Conservation (phyloP, 2,113 vertebrate genomes). For the Lucifuga dentata region DNA sequence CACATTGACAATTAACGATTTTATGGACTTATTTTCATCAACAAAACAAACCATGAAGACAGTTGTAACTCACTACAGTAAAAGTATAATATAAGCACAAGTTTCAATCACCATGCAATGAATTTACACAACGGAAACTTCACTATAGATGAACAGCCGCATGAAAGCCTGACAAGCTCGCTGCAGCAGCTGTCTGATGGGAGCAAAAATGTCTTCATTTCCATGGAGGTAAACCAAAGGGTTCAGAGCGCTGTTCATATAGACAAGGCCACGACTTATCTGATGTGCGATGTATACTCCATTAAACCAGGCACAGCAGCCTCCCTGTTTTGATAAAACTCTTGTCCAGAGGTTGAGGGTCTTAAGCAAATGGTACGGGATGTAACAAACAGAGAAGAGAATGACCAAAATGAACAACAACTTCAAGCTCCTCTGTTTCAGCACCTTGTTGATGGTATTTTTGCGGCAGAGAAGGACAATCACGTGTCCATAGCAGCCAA, state of each 20-base stretch:
- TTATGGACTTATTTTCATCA: too few relatives aligned
- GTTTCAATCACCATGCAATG: too few relatives aligned
- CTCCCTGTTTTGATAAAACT: slow-evolving; percentile 30
- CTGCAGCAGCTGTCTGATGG: slow-evolving; percentile 24
- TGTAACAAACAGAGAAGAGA: slow-evolving; percentile 86
- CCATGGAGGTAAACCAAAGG: slow-evolving; percentile 84
- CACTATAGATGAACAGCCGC: too few relatives aligned
- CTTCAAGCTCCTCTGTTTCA: slow-evolving; percentile 78
- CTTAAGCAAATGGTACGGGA: slow-evolving; percentile 84
- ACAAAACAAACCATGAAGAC: too few relatives aligned
- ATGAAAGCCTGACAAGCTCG: neutral
- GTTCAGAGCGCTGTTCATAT: slow-evolving; percentile 86
- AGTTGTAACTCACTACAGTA: too few relatives aligned
- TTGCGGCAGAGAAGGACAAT: slow-evolving; percentile 75
- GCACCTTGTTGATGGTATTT: slow-evolving; percentile 49
- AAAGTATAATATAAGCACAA: too few relatives aligned
- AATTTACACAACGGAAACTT: too few relatives aligned
- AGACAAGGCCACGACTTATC: slow-evolving; percentile 82
- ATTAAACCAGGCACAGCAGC: slow-evolving; percentile 59
- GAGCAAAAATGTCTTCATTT: slow-evolving; percentile 52
- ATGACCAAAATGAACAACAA: slow-evolving; percentile 81
- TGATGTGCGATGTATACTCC: slow-evolving; percentile 81
- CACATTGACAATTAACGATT: too few relatives aligned
- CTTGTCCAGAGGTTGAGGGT: slow-evolving; percentile 84
- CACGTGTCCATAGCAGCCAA: slow-evolving; percentile 84